Percentiles rank a stretch among this genome's conserved stretches.
These are phyloP conservation scores for Pyrrhosoma nymphula DNA, from an alignment of 2,888 invertebrate genomes.

Conservation along the genomic window DNA sequence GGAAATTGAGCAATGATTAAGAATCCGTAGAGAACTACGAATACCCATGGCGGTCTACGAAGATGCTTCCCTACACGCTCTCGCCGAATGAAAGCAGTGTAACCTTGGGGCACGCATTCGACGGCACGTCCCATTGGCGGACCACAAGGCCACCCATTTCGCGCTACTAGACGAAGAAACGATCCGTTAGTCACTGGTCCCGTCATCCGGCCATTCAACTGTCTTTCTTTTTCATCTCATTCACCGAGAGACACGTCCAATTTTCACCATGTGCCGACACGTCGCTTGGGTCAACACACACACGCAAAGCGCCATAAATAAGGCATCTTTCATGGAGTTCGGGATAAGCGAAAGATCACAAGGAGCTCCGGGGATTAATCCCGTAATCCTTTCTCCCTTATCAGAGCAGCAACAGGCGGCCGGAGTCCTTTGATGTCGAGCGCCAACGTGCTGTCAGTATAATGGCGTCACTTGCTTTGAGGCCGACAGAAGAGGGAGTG, in stretches of 20 bases:
- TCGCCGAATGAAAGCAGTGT: too few species aligned
- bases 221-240: background rate
- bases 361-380: conserved; percentile 50
- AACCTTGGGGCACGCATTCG: too few species aligned
- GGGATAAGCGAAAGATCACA: conserved; percentile 48
- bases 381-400: conserved; percentile 47
- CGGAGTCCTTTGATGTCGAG: conserved; percentile 47
- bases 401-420: conserved; percentile 64
- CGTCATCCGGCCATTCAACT: background rate
- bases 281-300: conserved; percentile 18
- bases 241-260: conserved; percentile 7
- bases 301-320: background rate
- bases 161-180: background rate
- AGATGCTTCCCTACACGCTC: too few species aligned
- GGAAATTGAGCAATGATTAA: too few species aligned
- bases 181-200: background rate
- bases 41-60: too few species aligned
- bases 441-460: conserved; percentile 40
- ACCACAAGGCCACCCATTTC: background rate
- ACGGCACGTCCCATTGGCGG: background rate
- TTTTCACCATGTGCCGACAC: conserved; percentile 18
- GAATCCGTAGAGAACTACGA: too few species aligned
- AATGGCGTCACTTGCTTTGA: conserved; percentile 36
- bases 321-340: conserved; percentile 24
- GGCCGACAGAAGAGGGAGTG: background rate